These are phyloP conservation scores for Drosophila miranda DNA, from an alignment of 1,140 invertebrate species.

Conservation along the genomic window DNA sequence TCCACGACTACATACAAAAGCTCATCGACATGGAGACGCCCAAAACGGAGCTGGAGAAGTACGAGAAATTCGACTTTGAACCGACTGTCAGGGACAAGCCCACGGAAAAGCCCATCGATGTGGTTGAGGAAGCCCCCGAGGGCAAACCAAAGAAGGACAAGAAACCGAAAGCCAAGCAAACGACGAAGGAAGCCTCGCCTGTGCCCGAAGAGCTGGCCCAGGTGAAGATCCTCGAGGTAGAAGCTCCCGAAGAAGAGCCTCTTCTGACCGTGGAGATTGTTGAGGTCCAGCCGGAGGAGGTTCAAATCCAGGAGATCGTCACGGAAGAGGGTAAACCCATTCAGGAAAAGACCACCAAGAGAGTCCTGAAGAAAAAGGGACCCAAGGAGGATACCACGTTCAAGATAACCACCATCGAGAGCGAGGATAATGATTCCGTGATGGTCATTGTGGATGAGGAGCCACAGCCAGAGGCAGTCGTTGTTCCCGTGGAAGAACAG, in stretches of 20 bases:
- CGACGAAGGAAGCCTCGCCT: slow-evolving; percentile 10
- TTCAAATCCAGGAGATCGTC: slow-evolving; percentile 57
- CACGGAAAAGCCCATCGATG: slow-evolving; percentile 39
- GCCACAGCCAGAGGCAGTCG: slow-evolving; percentile 29
- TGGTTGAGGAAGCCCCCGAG: slow-evolving; percentile 36
- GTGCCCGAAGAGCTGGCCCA: slow-evolving; percentile 39
- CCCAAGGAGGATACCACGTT: slow-evolving; percentile 81
- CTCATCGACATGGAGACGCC: slow-evolving; percentile 76
- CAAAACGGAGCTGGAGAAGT: slow-evolving; percentile 77
- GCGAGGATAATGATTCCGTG: slow-evolving; percentile 73
- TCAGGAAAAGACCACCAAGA: slow-evolving; percentile 79
- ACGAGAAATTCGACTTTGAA: slow-evolving; percentile 78
- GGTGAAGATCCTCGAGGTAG: slow-evolving; percentile 60
- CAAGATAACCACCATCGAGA: slow-evolving; percentile 82
- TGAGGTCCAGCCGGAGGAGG: slow-evolving; percentile 64
- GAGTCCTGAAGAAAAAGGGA: slow-evolving; percentile 79
- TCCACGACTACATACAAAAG: slow-evolving; percentile 77
- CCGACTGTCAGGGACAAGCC: slow-evolving; percentile 59
- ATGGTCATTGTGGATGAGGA: slow-evolving; percentile 70
- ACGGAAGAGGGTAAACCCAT: slow-evolving; percentile 68
- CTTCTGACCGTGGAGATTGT: slow-evolving; percentile 53
- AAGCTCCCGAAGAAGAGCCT: slow-evolving; percentile 25
- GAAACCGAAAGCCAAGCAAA: slow-evolving; percentile 41
- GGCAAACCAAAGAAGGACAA: slow-evolving; percentile 60
- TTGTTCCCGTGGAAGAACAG: slow-evolving; percentile 25